Evolutionary conservation across 2,888 invertebrate genomes (phyloP).

Genomic region (Andrena chrysosceles): DNA sequence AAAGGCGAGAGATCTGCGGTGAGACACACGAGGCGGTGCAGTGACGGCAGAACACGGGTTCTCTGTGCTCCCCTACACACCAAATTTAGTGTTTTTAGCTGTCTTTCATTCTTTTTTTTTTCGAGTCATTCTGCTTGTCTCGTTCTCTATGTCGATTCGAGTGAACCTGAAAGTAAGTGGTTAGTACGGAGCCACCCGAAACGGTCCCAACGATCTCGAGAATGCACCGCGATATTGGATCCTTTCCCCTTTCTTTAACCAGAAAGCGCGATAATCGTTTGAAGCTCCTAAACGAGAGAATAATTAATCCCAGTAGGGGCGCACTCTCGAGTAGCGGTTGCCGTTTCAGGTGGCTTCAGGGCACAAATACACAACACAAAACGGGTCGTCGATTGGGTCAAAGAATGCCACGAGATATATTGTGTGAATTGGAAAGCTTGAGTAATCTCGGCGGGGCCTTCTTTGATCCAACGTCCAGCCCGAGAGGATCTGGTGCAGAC

Average conservation of each 20-base stretch:
- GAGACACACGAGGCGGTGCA: constrained; percentile 81
- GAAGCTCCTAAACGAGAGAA: background rate
- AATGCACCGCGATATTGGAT: background rate
- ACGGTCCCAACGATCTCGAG: constrained; percentile 32
- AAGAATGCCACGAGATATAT: constrained; percentile 39
- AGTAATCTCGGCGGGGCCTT: background rate
- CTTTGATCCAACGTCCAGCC: constrained; percentile 68
- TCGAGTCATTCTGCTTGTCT: constrained; percentile 68
- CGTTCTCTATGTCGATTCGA: constrained; percentile 70
- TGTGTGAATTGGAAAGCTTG: background rate
- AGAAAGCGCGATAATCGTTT: background rate
- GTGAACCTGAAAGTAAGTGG: constrained; percentile 79
- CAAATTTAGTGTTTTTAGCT: constrained; percentile 66
- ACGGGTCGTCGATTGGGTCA: constrained; percentile 63
- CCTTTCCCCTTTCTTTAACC: background rate
- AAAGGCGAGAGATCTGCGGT: constrained; percentile 74
- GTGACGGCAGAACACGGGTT: constrained; percentile 76
- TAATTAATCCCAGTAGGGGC: background rate
- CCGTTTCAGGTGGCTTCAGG: constrained; percentile 44
- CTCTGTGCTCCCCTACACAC: constrained; percentile 78
- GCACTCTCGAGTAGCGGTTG: background rate
- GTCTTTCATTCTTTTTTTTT: constrained; percentile 58
- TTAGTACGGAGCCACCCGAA: constrained; percentile 70
- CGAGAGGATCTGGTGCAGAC: constrained; percentile 76
- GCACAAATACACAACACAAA: constrained; percentile 71